Conservation (phyloP, 2,113 vertebrate species). For the Climacteris rufus region DNA sequence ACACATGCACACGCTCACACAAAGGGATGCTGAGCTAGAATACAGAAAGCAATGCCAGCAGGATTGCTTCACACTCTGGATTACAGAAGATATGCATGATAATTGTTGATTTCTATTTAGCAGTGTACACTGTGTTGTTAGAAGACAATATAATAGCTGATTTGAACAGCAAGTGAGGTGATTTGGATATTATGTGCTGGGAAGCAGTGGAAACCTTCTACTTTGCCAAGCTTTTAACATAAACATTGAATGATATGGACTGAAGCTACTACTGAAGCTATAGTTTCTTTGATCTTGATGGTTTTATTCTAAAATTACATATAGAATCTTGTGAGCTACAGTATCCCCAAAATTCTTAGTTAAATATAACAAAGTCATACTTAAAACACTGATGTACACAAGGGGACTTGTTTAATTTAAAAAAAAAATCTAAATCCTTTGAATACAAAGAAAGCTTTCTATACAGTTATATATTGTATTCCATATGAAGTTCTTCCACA, state of each 20-base stretch:
- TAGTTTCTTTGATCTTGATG: background rate
- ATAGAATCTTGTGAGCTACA: background rate
- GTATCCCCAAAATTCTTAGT: background rate
- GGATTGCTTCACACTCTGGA: background rate
- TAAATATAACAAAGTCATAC: background rate
- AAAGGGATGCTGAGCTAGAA: background rate
- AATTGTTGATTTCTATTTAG: background rate
- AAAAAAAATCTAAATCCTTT: background rate
- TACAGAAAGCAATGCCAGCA: background rate
- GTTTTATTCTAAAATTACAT: background rate
- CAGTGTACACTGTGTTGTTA: background rate
- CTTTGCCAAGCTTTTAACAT: background rate
- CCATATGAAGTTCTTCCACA: background rate
- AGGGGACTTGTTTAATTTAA: background rate
- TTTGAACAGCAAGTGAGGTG: background rate
- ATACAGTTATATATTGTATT: background rate
- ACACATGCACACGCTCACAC: rapidly evolving
- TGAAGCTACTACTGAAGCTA: background rate
- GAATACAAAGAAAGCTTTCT: background rate
- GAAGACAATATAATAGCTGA: background rate
- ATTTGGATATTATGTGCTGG: background rate
- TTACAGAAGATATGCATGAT: background rate
- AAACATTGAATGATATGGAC: background rate
- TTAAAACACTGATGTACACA: background rate
- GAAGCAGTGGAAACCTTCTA: background rate